phyloP scores from a whole-genome alignment of 2,888 invertebrate species.

The Pristionchus arcanus region DNA sequence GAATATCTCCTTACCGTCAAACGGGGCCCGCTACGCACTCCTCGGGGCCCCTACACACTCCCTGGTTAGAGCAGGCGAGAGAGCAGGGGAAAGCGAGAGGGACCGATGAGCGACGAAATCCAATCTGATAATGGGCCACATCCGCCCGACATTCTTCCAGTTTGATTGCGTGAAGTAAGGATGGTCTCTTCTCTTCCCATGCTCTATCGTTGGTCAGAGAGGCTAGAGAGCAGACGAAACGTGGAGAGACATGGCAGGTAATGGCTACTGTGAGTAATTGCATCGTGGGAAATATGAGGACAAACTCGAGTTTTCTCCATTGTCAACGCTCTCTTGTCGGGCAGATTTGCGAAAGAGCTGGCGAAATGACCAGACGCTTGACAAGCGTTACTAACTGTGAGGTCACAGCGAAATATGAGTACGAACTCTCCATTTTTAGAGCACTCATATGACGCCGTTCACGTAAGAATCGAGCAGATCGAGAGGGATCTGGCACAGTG shows the following conservation, averaged over 20 bases:
- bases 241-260: not conserved
- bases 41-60: not conserved
- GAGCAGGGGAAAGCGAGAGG: not conserved
- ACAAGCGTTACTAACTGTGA: too few relatives aligned
- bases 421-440: too few relatives aligned
- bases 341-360: too few relatives aligned
- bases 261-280: not conserved
- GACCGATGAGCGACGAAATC: not conserved
- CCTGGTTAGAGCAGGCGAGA: not conserved
- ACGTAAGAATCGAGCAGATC: too few relatives aligned
- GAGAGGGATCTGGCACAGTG: too few relatives aligned
- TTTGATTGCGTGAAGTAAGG: not conserved
- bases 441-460: too few relatives aligned
- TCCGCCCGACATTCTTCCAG: not conserved
- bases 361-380: too few relatives aligned
- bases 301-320: not conserved
- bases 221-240: not conserved
- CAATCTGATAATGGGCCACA: conserved; percentile 41
- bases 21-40: not conserved
- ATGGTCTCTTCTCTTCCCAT: not conserved
- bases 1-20: conserved; percentile 31
- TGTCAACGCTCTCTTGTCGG: too few relatives aligned
- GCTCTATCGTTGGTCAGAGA: not conserved
- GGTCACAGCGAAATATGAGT: too few relatives aligned
- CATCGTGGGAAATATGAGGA: not conserved